Evolutionary conservation across 2,888 invertebrate genomes (phyloP).

Genomic region (Ceriagrion tenellum): DNA sequence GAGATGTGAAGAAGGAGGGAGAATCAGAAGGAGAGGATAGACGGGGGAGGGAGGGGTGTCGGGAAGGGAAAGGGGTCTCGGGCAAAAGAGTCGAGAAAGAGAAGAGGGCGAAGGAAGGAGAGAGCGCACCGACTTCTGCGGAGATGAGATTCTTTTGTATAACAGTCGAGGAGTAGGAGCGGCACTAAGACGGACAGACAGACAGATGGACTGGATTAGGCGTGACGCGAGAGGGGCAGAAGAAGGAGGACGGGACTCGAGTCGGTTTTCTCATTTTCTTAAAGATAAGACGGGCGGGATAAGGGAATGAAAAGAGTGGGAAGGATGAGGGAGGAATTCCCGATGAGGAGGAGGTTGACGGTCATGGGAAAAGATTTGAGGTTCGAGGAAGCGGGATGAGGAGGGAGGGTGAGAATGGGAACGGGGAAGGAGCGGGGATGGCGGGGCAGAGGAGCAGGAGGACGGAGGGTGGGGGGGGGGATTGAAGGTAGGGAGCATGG

Average conservation of each 20-base stretch:
- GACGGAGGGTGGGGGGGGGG: background rate
- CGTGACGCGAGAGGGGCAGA: background rate
- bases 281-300: constrained; percentile 13
- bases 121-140: background rate
- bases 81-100: background rate
- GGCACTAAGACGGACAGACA: background rate
- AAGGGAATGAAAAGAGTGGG: constrained; percentile 35
- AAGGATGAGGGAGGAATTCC: constrained; percentile 10
- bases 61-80: background rate
- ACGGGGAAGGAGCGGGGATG: background rate
- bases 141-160: constrained; percentile 9
- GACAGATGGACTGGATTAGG: constrained; percentile 15
- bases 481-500: too few species aligned
- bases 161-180: background rate
- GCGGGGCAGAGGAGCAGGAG: background rate
- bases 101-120: background rate
- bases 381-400: background rate
- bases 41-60: too few species aligned
- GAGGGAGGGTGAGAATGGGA: background rate
- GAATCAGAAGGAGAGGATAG: background rate
- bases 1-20: background rate
- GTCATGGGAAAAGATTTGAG: constrained; percentile 32
- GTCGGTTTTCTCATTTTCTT: constrained; percentile 21
- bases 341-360: constrained; percentile 16
- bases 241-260: background rate